These are phyloP conservation scores for Nematolebias whitei DNA, from an alignment of 2,113 vertebrate genomes.

Conservation along the genomic window DNA sequence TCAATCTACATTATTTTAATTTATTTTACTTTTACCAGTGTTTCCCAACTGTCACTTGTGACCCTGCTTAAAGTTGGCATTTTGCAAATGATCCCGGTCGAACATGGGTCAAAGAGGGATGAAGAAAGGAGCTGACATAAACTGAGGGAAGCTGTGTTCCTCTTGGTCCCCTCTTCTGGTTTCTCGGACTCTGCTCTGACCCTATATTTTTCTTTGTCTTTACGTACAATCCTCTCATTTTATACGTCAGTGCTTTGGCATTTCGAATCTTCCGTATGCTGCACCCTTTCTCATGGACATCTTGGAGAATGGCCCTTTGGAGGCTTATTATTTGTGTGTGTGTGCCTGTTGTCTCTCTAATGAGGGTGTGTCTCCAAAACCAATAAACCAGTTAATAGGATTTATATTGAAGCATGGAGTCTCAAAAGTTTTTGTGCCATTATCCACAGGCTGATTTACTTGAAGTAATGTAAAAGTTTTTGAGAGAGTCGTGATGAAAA, in stretches of 20 bases:
- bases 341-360: slow-evolving; percentile 5
- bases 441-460: too few relatives aligned
- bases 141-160: slow-evolving; percentile 8
- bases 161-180: slow-evolving; percentile 10
- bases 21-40: neutral
- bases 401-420: slow-evolving; percentile 34
- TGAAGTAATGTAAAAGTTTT: neutral
- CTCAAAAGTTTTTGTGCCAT: neutral
- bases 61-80: slow-evolving; percentile 9
- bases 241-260: neutral
- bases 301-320: slow-evolving; percentile 9
- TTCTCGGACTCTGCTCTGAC: slow-evolving; percentile 34
- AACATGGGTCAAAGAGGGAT: slow-evolving; percentile 16
- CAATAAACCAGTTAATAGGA: slow-evolving; percentile 52
- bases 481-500: neutral
- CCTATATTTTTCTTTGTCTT: slow-evolving; percentile 44
- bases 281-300: slow-evolving; percentile 6
- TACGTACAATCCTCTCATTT: slow-evolving; percentile 21
- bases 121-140: slow-evolving; percentile 16
- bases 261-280: slow-evolving; percentile 16
- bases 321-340: slow-evolving; percentile 34
- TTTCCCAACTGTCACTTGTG: slow-evolving; percentile 12
- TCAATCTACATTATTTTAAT: neutral
- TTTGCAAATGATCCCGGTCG: slow-evolving; percentile 21
- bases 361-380: slow-evolving; percentile 38